A percentile compares a stretch with the other conserved stretches of the same genome.
Evolutionary conservation across 2,113 vertebrate genomes (phyloP).

Genomic region (Melanocharis versteri): DNA sequence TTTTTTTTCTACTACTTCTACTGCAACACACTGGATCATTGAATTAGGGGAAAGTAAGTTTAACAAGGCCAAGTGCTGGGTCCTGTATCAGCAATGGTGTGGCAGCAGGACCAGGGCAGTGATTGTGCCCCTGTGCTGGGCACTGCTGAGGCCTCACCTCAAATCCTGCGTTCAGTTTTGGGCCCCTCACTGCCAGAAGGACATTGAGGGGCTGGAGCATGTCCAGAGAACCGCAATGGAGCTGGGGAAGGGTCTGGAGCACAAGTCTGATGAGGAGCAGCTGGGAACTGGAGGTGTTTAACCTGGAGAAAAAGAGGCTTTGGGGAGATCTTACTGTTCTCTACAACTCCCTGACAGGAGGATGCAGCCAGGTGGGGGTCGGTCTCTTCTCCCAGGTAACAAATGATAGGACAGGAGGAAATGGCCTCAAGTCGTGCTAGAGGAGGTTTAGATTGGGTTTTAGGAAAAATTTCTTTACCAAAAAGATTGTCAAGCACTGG

Average conservation of each 20-base stretch:
- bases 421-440: not conserved
- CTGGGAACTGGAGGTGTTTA: not conserved
- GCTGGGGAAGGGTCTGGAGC: not conserved
- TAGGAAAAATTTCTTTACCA: not conserved
- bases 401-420: not conserved
- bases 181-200: rapidly evolving
- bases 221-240: not conserved
- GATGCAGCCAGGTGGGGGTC: rapidly evolving
- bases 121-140: not conserved
- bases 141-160: rapidly evolving
- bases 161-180: rapidly evolving
- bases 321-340: rapidly evolving
- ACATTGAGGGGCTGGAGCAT: rapidly evolving
- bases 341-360: not conserved
- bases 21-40: not conserved
- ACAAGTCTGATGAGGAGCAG: not conserved
- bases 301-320: not conserved
- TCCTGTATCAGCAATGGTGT: not conserved
- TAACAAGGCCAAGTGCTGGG: no score
- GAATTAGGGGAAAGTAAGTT: not conserved
- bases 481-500: not conserved
- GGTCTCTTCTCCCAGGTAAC: not conserved
- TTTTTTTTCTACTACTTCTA: not conserved
- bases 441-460: not conserved
- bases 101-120: not conserved